Conservation (phyloP, 2,888 invertebrate genomes). For the Agriopis marginaria region DNA sequence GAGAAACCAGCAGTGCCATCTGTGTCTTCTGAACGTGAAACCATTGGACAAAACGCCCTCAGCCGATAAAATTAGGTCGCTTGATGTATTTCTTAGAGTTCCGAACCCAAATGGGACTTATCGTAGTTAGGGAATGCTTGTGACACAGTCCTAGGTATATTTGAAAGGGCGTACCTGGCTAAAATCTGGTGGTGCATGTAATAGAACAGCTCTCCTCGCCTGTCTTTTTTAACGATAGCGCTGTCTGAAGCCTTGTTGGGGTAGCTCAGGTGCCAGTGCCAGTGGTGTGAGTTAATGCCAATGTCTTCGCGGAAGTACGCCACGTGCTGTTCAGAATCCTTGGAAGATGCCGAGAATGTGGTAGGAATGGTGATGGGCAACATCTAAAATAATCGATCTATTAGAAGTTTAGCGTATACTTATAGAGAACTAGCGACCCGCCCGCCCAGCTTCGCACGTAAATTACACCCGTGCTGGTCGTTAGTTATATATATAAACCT, state of each 20-base stretch:
- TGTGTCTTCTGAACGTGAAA: too few species aligned
- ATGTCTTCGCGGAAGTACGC: conserved; percentile 95
- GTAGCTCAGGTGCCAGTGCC: conserved; percentile 97
- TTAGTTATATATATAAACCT: too few species aligned
- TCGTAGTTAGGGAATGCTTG: too few species aligned
- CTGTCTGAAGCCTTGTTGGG: conserved; percentile 89
- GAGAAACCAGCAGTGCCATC: too few species aligned
- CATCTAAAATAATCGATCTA: conserved; percentile 72
- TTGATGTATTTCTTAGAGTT: too few species aligned
- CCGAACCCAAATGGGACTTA: too few species aligned
- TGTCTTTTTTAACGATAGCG: conserved; percentile 89
- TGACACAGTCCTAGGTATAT: not conserved
- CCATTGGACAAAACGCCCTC: too few species aligned
- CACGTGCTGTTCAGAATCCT: conserved; percentile 92
- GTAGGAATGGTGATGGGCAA: conserved; percentile 78
- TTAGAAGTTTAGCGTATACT: too few species aligned
- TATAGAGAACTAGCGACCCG: too few species aligned
- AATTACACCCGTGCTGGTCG: too few species aligned
- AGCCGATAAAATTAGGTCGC: too few species aligned
- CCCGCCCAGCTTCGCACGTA: too few species aligned
- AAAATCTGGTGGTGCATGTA: conserved; percentile 92
- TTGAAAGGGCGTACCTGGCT: conserved; percentile 77
- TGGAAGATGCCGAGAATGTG: conserved; percentile 88
- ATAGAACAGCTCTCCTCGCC: conserved; percentile 92
- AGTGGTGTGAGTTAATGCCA: conserved; percentile 95